Conservation (phyloP, 1,140 invertebrate species). For the Vollenhovia emeryi region DNA sequence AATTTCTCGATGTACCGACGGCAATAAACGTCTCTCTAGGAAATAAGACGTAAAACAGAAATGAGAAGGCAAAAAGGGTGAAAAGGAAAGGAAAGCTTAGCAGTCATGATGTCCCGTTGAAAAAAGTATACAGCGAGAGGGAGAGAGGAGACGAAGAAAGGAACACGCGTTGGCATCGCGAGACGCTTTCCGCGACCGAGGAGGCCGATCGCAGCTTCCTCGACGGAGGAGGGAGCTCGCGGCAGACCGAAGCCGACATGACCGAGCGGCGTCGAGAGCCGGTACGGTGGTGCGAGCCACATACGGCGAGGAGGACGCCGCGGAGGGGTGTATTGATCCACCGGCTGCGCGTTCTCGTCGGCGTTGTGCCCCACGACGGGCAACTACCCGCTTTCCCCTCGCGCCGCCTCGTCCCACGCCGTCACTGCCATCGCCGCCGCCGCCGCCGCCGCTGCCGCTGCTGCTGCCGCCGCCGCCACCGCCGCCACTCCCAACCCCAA, state of each 20-base stretch:
- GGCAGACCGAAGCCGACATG: neutral
- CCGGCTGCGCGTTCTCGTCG: slow-evolving; percentile 82
- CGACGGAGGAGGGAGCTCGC: slow-evolving; percentile 8
- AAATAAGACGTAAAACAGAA: slow-evolving; percentile 36
- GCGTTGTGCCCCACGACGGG: slow-evolving; percentile 53
- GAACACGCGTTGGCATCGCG: neutral
- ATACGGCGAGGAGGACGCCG: slow-evolving; percentile 15
- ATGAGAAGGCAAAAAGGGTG: neutral
- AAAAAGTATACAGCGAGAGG: neutral
- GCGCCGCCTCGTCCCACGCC: neutral
- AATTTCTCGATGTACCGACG: slow-evolving; percentile 17
- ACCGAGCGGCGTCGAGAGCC: slow-evolving; percentile 39
- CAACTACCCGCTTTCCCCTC: neutral
- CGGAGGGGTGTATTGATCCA: slow-evolving; percentile 84
- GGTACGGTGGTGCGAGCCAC: neutral
- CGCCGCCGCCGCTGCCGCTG: neutral
- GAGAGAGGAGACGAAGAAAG: neutral
- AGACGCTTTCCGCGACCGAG: slow-evolving; percentile 26
- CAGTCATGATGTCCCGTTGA: slow-evolving; percentile 1
- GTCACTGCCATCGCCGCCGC: neutral
- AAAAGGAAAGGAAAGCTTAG: slow-evolving; percentile 24
- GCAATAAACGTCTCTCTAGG: neutral
- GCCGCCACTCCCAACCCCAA: slow-evolving; percentile 54
- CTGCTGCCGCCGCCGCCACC: neutral
- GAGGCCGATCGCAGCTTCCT: slow-evolving; percentile 13